Conservation (phyloP, 2,888 invertebrate genomes). For the Sceliomorpha sp. region DNA sequence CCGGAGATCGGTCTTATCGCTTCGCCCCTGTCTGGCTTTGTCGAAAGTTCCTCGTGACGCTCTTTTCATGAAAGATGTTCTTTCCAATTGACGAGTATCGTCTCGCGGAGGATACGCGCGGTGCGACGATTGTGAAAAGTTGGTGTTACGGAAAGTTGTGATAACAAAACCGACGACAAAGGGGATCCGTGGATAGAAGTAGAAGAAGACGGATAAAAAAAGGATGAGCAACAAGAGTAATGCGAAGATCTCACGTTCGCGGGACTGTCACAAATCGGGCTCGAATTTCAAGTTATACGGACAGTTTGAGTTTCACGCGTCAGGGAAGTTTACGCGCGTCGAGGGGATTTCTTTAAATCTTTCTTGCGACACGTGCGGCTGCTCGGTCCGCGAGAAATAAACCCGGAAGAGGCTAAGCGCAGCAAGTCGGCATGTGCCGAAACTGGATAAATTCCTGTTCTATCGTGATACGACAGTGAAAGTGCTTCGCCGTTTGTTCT, state of each 20-base stretch:
- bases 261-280: neutral
- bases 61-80: neutral
- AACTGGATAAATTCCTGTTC: no score
- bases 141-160: neutral
- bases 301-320: neutral
- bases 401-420: neutral
- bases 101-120: neutral
- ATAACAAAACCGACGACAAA: neutral
- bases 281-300: neutral
- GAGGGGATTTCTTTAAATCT: neutral
- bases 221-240: neutral
- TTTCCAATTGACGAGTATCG: neutral
- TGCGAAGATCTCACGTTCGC: neutral
- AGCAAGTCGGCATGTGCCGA: no score
- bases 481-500: slow-evolving; percentile 18
- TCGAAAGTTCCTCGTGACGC: neutral
- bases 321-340: slow-evolving; percentile 1
- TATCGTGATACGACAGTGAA: slow-evolving; percentile 22
- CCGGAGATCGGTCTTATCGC: neutral
- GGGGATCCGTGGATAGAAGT: neutral
- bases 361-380: slow-evolving; percentile 3
- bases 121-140: neutral
- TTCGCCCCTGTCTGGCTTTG: neutral
- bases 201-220: neutral
- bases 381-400: slow-evolving; percentile 4